A percentile compares a stretch with the other conserved stretches of the same genome.
Conservation (phyloP, 1,140 invertebrate genomes). For the Proales similis region DNA sequence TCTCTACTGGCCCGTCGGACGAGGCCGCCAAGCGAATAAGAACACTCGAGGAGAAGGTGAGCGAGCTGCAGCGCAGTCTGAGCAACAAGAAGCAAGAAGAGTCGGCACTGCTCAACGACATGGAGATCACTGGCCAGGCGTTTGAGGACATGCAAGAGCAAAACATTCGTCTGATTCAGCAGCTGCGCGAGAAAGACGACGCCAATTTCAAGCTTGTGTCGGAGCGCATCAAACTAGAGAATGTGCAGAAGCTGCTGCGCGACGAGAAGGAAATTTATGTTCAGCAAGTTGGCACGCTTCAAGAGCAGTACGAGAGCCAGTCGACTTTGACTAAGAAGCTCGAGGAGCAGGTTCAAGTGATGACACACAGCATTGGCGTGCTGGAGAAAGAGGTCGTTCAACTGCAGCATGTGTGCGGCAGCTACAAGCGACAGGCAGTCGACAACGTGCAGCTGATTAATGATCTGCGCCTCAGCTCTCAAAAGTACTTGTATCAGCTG, state of each 20-base stretch:
- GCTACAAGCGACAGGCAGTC: slow-evolving; percentile 86
- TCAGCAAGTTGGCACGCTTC: slow-evolving; percentile 79
- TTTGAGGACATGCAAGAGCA: slow-evolving; percentile 96
- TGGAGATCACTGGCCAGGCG: slow-evolving; percentile 97
- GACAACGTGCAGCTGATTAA: slow-evolving; percentile 73
- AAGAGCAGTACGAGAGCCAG: slow-evolving; percentile 85
- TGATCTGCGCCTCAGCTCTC: slow-evolving; percentile 90
- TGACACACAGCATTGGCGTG: slow-evolving; percentile 82
- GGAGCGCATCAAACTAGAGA: slow-evolving; percentile 91
- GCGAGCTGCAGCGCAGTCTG: slow-evolving; percentile 32
- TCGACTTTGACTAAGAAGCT: slow-evolving; percentile 85
- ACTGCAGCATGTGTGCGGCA: slow-evolving; percentile 67
- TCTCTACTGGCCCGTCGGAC: background rate
- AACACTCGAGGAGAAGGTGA: slow-evolving; percentile 46
- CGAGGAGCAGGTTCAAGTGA: slow-evolving; percentile 89
- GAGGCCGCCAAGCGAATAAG: slow-evolving; percentile 21
- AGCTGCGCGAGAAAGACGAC: slow-evolving; percentile 93
- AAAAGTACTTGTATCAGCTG: slow-evolving; percentile 84
- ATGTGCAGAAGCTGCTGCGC: slow-evolving; percentile 81
- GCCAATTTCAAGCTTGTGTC: slow-evolving; percentile 99
- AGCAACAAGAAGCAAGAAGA: slow-evolving; percentile 65
- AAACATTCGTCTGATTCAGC: slow-evolving; percentile 88
- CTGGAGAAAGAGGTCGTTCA: slow-evolving; percentile 73
- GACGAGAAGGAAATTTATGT: slow-evolving; percentile 85
- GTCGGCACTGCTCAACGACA: slow-evolving; percentile 90